phyloP scores from a whole-genome alignment of 2,888 invertebrate genomes.

The Ophion slaviceki region DNA sequence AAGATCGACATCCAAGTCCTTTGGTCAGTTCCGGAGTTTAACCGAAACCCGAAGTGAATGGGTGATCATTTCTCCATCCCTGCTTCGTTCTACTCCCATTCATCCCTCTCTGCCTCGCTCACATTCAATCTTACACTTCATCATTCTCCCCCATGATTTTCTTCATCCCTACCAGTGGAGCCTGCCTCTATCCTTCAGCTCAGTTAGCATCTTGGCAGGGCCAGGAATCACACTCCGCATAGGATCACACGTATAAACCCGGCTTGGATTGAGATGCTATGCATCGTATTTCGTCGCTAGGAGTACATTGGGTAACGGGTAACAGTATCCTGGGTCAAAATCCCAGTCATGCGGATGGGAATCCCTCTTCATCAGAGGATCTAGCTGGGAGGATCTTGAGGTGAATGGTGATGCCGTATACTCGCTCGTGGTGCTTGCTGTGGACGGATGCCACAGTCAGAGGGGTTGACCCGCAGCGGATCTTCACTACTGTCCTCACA shows the following conservation, averaged over 20 bases:
- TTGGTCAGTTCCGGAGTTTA: slow-evolving; percentile 55
- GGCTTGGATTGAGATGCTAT: slow-evolving; percentile 8
- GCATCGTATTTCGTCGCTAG: slow-evolving; percentile 18
- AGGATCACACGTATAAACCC: slow-evolving; percentile 2
- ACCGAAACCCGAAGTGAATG: slow-evolving; percentile 39
- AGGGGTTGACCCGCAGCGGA: slow-evolving; percentile 28
- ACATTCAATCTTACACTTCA: slow-evolving; percentile 2
- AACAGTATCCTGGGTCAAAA: slow-evolving; percentile 32
- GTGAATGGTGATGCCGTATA: slow-evolving; percentile 38
- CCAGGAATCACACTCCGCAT: slow-evolving; percentile 30
- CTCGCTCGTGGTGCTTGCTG: slow-evolving; percentile 21
- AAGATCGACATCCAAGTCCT: slow-evolving; percentile 33
- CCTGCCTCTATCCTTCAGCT: slow-evolving; percentile 24
- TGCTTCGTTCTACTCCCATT: background rate
- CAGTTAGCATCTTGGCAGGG: slow-evolving; percentile 32
- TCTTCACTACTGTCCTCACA: slow-evolving; percentile 35
- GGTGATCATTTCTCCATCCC: slow-evolving; percentile 31
- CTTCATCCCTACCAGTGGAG: slow-evolving; percentile 22
- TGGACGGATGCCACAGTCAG: slow-evolving; percentile 12
- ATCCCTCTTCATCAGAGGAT: slow-evolving; percentile 48
- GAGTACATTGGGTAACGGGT: slow-evolving; percentile 34
- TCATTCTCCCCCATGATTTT: background rate
- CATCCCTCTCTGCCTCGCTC: background rate
- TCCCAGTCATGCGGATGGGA: slow-evolving; percentile 21
- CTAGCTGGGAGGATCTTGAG: slow-evolving; percentile 40